Conservation (phyloP, 1,140 invertebrate genomes). For the Euglossa dilemma region DNA sequence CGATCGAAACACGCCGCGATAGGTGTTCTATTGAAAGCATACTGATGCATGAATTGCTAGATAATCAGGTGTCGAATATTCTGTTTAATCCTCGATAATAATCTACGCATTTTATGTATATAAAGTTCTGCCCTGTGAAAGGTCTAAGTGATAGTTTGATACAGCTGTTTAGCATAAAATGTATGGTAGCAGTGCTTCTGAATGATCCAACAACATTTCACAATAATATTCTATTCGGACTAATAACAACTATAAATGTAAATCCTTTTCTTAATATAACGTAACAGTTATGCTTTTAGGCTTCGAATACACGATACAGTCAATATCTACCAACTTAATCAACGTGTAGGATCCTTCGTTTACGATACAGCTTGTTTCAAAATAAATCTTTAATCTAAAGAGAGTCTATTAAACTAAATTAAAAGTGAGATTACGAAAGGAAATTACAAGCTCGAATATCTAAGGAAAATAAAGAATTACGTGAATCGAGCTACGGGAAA, state of each 20-base stretch:
- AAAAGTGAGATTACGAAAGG: too few species aligned
- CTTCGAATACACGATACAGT: not conserved
- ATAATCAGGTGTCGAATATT: conserved; percentile 25
- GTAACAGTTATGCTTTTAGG: conserved; percentile 9
- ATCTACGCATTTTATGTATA: conserved; percentile 4
- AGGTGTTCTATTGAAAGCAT: conserved; percentile 19
- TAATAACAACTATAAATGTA: not conserved
- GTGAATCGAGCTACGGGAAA: not conserved
- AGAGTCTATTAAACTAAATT: not conserved
- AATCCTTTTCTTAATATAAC: not conserved
- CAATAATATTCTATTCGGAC: not conserved
- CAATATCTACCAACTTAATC: not conserved
- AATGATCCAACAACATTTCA: conserved; percentile 6
- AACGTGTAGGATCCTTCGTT: not conserved
- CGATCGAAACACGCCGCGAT: conserved; percentile 18
- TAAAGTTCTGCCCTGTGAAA: not conserved
- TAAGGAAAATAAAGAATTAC: not conserved
- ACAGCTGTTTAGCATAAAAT: not conserved
- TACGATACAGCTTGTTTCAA: not conserved
- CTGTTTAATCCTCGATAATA: conserved; percentile 1
- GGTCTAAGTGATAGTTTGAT: conserved; percentile 19
- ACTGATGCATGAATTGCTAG: conserved; percentile 4
- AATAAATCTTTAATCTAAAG: not conserved
- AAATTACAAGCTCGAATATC: too few species aligned
- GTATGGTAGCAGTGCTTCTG: conserved; percentile 21